Conservation (phyloP, 2,888 invertebrate species). For the Cotesia congregata region DNA sequence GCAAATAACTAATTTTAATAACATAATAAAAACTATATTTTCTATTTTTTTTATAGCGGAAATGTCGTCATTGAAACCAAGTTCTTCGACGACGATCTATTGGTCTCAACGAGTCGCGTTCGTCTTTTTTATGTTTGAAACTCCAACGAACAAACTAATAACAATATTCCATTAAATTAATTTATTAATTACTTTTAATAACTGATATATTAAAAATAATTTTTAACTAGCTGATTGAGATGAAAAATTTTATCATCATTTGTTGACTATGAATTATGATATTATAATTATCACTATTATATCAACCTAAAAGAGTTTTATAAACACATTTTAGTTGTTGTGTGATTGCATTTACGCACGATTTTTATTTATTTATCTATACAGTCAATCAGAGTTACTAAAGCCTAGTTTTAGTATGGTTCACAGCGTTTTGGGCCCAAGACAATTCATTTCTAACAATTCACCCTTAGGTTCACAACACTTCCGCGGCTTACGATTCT, state of each 20-base stretch:
- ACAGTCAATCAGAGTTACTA: too few relatives aligned
- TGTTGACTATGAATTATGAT: neutral
- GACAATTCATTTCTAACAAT: too few relatives aligned
- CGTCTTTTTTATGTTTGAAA: constrained; percentile 92
- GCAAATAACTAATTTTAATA: too few relatives aligned
- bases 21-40: too few relatives aligned
- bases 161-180: neutral
- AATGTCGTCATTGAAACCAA: constrained; percentile 97
- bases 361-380: neutral
- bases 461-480: too few relatives aligned
- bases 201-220: neutral
- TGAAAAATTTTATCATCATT: neutral
- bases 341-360: neutral
- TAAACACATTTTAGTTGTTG: neutral
- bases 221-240: neutral
- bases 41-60: constrained; percentile 77
- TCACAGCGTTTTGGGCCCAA: too few relatives aligned
- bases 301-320: neutral
- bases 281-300: neutral
- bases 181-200: neutral
- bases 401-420: too few relatives aligned
- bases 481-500: too few relatives aligned
- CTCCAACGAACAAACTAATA: neutral
- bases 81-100: constrained; percentile 94
- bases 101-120: constrained; percentile 95